A percentile compares a stretch with the other conserved stretches of the same genome.
These are phyloP conservation scores for Mastomys natalensis DNA, from an alignment of 2,113 vertebrate genomes.

Conservation along the genomic window DNA sequence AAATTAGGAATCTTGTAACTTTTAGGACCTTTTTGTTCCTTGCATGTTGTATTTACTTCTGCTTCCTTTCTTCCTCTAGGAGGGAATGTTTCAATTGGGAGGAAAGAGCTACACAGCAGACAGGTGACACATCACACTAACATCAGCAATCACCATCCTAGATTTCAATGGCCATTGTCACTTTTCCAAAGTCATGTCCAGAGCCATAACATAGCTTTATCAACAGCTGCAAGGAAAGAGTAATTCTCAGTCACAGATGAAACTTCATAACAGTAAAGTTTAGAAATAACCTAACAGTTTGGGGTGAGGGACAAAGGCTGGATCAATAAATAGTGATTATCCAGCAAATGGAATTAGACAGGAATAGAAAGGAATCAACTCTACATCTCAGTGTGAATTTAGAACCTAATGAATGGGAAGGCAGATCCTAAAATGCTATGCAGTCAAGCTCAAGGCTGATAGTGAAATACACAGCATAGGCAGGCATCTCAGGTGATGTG, in stretches of 20 bases:
- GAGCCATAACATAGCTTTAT: background rate
- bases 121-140: background rate
- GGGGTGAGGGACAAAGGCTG: background rate
- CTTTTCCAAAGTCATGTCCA: background rate
- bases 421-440: background rate
- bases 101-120: background rate
- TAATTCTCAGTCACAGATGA: background rate
- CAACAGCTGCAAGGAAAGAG: background rate
- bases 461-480: background rate
- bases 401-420: background rate
- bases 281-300: conserved; percentile 7
- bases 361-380: conserved; percentile 12
- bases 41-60: background rate
- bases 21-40: background rate
- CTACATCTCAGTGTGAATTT: background rate
- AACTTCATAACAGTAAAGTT: background rate
- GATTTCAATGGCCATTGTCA: background rate
- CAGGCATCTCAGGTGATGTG: background rate
- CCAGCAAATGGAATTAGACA: background rate
- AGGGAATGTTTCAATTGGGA: background rate
- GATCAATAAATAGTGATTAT: background rate
- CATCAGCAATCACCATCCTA: background rate
- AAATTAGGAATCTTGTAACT: background rate
- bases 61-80: background rate
- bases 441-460: background rate